These are phyloP conservation scores for Caradrina clavipalpis DNA, from an alignment of 2,888 invertebrate genomes.

Conservation along the genomic window DNA sequence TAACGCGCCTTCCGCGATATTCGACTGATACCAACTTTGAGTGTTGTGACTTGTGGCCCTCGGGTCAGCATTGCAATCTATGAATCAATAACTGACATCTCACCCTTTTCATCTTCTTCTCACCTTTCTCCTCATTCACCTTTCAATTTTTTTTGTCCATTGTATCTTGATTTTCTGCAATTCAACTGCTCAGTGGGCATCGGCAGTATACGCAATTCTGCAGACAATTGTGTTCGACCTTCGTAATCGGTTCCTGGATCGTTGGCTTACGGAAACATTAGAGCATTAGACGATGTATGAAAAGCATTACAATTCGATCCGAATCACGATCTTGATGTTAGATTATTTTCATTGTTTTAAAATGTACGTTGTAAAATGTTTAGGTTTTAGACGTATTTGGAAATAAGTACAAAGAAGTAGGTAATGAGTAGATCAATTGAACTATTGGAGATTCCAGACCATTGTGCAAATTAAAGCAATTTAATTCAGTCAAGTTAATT, in stretches of 20 bases:
- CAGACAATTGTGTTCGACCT: conserved; percentile 61
- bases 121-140: not conserved
- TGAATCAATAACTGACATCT: too few relatives aligned
- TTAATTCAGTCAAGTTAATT: too few relatives aligned
- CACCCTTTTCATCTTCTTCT: too few relatives aligned
- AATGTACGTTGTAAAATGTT: not conserved
- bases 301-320: conserved; percentile 47
- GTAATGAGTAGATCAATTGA: too few relatives aligned
- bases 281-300: conserved; percentile 46
- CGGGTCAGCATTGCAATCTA: too few relatives aligned
- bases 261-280: conserved; percentile 59
- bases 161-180: conserved; percentile 36
- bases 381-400: not conserved
- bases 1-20: too few relatives aligned
- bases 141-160: not conserved
- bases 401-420: not conserved
- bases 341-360: conserved; percentile 9
- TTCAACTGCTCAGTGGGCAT: conserved; percentile 32
- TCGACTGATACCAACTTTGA: too few relatives aligned
- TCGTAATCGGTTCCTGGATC: conserved; percentile 61
- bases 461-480: too few relatives aligned
- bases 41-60: too few relatives aligned
- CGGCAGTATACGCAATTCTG: conserved; percentile 54
- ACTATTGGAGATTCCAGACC: not conserved
- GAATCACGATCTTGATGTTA: conserved; percentile 32